Base-by-base conservation (phyloP, 2,797 vertebrate genomes). In the Hippopotamyrus pictus region DNA sequence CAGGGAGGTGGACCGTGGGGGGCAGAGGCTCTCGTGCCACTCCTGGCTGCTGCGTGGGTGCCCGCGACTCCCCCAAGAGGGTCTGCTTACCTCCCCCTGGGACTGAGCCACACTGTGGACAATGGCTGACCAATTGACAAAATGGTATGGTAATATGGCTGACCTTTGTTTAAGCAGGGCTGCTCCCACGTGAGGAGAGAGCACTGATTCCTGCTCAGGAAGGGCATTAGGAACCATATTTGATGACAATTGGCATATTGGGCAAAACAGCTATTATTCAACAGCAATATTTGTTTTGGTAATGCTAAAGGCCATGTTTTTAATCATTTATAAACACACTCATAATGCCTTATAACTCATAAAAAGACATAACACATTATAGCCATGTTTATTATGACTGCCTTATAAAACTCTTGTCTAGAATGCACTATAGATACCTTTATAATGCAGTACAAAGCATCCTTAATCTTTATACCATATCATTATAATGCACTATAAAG, bases 141-240 rank as follows among this genome's bases (percentile, higher is more conserved):
- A 94, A 96, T 95, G 93, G 95, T 95, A 96, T 96, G 96, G 93
- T 92, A 96, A 97, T 96, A 94, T 91, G 19, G 73, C 91, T 95
- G 95, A 96, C 96, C 96, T 95, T 92, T 94, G 92, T 92, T 92
- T 91, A 91, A 92, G 92, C 92, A 91, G 92, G 93, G 93, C 92
- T 93, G 92, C 94, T 94, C 94, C 95, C 92, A 93, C 91, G 11
- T 94, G 90, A 90, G 46, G 83, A 86, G 92, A 89, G 92, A 91
- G 88, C 90, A 92, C 84, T n/a, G 3, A 25, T 57, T 48, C 57
- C 82, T 33, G 22, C 69, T 8, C 73, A 88, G 14, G 57, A 57
- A 88, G 65, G 19, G 25, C 5, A 65, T 88, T 85, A 73, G 79
- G 19, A 86, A 22, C n/a, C 6, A n/a, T 46, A 48, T 41, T 87